Base-by-base conservation (phyloP, 2,113 vertebrate genomes). In the Myotis yumanensis region DNA sequence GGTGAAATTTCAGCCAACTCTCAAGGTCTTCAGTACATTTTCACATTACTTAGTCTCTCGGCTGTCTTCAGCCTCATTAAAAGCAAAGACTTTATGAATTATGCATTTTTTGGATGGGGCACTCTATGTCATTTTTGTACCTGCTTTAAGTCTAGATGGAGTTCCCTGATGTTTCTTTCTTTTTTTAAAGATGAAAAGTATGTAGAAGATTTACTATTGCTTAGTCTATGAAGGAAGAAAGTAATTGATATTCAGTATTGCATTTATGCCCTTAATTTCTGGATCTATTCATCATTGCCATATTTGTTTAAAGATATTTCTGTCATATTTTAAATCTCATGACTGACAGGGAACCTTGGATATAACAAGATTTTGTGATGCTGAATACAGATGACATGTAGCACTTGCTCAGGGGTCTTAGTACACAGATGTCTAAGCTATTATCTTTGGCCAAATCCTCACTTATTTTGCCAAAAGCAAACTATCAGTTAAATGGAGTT, bases 371-470 rank as follows among this genome's bases (percentile, higher is more conserved):
- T 90, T 88, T 92, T 95, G 62, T 89, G 62, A 68, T 75, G 81
- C 37, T 84, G 57, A 94, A 80, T 95, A 90, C 69, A 94, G 77
- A 93, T 86, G 37, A 68, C 79, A 83, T 0, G 6, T 62, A 73
- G 46, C 43, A 71, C 37, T 96, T 87, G 59, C 62, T 52, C 59
- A 92, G 77, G 76, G 81, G 40, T 93, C 73, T 87, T 72, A 69
- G 79, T 48, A 86, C 85, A 81, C 88, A 97, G 93, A 92, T 96
- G 81, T 96, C 88, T 93, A 46, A 92, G 72, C 73, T 95, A 57
- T 73, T 75, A 64, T 71, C 43, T 86, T 94, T 40, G 16, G 68
- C 68, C 73, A 95, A 96, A 95, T 79, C 16, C n/a, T 95, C 75
- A 40, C 4, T 92, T 92, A 59, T 92, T 95, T 95, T 90, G 40